phyloP scores from a whole-genome alignment of 2,888 invertebrate genomes.

The Alviniconcha strummeri region DNA sequence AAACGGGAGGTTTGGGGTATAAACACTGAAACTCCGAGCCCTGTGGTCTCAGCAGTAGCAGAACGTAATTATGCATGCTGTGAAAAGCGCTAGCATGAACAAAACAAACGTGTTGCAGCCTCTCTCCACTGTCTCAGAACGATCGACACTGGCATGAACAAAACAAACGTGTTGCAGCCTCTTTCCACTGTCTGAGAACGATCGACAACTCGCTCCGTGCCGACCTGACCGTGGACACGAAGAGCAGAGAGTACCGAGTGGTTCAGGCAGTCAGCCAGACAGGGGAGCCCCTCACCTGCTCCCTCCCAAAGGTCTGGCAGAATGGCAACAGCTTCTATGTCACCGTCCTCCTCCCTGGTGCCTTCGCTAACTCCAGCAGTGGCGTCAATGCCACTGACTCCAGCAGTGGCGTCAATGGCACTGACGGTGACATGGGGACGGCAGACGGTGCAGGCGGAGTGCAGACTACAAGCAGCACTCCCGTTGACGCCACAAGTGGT shows the following conservation, averaged over 20 bases:
- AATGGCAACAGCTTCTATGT: neutral
- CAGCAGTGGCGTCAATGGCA: neutral
- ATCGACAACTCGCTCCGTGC: neutral
- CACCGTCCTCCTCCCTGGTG: neutral
- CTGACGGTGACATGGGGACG: neutral
- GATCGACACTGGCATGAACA: no score
- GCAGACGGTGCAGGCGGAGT: neutral
- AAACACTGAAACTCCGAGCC: no score
- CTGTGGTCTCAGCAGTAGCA: no score
- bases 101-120: neutral
- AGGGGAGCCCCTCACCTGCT: neutral
- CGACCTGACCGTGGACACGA: neutral
- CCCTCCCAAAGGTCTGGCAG: neutral
- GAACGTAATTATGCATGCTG: no score
- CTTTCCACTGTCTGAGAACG: neutral
- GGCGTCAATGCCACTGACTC: no score
- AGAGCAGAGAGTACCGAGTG: neutral
- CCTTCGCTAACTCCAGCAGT: neutral
- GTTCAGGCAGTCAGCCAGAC: neutral
- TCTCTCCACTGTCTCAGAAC: neutral
- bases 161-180: no score
- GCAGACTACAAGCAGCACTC: neutral
- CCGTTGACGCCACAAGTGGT: neutral
- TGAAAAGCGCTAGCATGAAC: no score
- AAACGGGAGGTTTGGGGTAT: no score